A percentile compares a stretch with the other conserved stretches of the same genome.
Evolutionary conservation across 2,888 invertebrate species (phyloP).

Genomic region (Acholoe squamosa): DNA sequence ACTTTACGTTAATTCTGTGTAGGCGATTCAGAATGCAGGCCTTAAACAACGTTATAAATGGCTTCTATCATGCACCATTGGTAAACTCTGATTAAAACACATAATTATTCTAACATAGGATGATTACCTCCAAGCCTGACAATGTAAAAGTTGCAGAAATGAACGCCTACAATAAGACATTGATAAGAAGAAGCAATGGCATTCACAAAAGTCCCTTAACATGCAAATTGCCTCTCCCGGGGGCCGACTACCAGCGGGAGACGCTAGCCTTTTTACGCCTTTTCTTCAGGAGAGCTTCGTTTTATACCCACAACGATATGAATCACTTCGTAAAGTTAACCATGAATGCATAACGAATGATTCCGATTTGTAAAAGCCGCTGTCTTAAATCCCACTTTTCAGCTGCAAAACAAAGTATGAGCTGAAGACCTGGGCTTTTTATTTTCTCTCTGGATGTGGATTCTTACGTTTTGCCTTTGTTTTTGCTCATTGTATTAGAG

Average conservation of each 20-base stretch:
- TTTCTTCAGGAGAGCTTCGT: slow-evolving; percentile 18
- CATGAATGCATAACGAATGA: slow-evolving; percentile 56
- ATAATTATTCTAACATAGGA: not conserved
- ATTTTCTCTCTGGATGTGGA: not conserved
- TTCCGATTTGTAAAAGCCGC: slow-evolving; percentile 34
- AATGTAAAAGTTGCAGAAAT: not conserved
- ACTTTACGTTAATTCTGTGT: too few species aligned
- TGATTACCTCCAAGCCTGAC: not conserved
- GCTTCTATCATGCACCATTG: not conserved
- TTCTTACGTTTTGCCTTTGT: slow-evolving; percentile 44
- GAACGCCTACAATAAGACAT: not conserved
- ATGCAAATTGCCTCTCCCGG: slow-evolving; percentile 13
- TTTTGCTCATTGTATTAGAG: slow-evolving; percentile 43
- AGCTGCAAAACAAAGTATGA: not conserved
- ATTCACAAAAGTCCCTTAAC: not conserved
- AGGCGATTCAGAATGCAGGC: too few species aligned
- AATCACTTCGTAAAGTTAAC: slow-evolving; percentile 41
- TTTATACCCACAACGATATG: slow-evolving; percentile 1
- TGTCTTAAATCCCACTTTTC: slow-evolving; percentile 38
- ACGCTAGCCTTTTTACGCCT: not conserved
- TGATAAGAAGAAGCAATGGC: not conserved
- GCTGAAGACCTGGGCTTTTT: not conserved
- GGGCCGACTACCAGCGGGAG: not conserved
- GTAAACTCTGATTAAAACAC: not conserved
- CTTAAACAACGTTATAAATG: not conserved